A percentile compares a stretch with the other conserved stretches of the same genome.
phyloP scores from a whole-genome alignment of 23 tunicate species.

The Ascidia mentula region DNA sequence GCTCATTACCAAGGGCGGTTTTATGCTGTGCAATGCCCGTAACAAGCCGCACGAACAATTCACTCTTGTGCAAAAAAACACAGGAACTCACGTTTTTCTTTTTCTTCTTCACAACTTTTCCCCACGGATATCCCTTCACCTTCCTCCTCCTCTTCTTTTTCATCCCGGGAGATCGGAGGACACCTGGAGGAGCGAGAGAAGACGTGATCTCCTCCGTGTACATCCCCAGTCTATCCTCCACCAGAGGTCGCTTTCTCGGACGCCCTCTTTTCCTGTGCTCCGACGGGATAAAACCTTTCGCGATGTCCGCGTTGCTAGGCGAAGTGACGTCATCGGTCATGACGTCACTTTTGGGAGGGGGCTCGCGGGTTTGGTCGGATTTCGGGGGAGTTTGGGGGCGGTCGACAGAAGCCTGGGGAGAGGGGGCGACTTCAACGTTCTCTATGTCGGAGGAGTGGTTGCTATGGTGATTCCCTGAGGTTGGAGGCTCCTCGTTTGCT shows the following conservation, averaged over 20 bases:
- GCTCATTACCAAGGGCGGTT: too few relatives aligned
- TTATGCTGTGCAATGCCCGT: too few relatives aligned
- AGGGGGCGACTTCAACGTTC: not conserved
- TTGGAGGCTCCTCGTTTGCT: not conserved
- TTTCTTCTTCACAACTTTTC: constrained; percentile 46
- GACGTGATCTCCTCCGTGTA: not conserved
- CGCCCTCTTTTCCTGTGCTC: constrained; percentile 7
- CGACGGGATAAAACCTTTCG: not conserved
- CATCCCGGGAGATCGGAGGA: not conserved
- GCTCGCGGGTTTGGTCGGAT: not conserved
- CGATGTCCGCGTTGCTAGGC: not conserved
- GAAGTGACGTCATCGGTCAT: not conserved
- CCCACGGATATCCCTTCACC: constrained; percentile 89
- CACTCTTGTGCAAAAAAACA: too few relatives aligned
- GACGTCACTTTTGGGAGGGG: not conserved
- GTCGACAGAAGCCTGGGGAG: not conserved
- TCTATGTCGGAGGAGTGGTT: not conserved
- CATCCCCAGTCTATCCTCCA: not conserved
- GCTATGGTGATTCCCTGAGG: not conserved
- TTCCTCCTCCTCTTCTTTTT: constrained; percentile 53
- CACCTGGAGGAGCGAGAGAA: not conserved
- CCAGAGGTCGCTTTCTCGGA: constrained; percentile 8
- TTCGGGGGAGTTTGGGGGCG: not conserved
- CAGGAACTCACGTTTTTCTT: constrained; percentile 28
- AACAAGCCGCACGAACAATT: too few relatives aligned